Conservation (phyloP, 2,888 invertebrate genomes). For the Mycalesis mineus region DNA sequence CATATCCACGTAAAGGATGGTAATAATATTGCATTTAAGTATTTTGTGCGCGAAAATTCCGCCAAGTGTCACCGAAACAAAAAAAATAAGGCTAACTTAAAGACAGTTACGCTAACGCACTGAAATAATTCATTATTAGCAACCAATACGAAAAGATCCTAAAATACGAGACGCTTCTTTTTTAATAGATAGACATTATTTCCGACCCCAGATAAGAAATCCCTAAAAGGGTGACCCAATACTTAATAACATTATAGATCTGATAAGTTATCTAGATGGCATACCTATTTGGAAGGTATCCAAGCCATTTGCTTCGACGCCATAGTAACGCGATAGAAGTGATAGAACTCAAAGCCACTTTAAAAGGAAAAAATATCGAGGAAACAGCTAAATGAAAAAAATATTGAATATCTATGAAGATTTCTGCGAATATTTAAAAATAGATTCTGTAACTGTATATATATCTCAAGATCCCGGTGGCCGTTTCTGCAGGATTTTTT, state of each 20-base stretch:
- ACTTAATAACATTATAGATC: conserved; percentile 55
- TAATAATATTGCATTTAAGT: too few relatives aligned
- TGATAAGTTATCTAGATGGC: conserved; percentile 65
- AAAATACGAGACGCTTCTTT: background rate
- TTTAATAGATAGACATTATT: background rate
- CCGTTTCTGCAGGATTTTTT: too few relatives aligned
- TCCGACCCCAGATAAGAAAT: conserved; percentile 17
- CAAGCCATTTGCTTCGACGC: background rate
- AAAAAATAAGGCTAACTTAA: too few relatives aligned
- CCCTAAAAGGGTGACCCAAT: conserved; percentile 41
- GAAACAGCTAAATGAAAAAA: background rate
- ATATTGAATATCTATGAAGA: too few relatives aligned
- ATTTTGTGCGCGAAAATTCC: too few relatives aligned
- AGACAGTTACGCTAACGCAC: too few relatives aligned
- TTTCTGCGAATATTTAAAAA: too few relatives aligned
- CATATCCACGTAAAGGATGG: too few relatives aligned
- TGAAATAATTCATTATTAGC: background rate
- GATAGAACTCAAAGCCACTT: background rate
- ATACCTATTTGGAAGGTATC: conserved; percentile 46
- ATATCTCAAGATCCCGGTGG: too few relatives aligned
- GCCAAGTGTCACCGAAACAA: too few relatives aligned
- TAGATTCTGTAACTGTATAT: too few relatives aligned
- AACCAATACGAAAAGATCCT: background rate
- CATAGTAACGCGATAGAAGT: background rate
- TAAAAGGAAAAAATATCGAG: background rate